Conservation (phyloP, 2,113 vertebrate genomes). For the Dendropsophus ebraccatus region DNA sequence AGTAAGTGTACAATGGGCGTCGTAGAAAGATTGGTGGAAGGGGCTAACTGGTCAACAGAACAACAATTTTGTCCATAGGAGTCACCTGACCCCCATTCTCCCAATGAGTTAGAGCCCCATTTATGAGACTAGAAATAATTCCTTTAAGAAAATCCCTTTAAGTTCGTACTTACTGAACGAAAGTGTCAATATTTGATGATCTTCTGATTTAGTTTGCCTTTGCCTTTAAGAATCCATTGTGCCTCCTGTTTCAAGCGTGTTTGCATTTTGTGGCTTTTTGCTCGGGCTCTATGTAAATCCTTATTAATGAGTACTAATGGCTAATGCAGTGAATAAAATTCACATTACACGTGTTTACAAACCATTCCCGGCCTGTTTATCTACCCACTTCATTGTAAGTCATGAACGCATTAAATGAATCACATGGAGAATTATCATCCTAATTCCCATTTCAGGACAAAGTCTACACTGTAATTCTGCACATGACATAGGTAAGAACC, state of each 20-base stretch:
- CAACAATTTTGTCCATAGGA: too few species aligned
- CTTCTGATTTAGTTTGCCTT: neutral
- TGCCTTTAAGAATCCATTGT: conserved; percentile 2
- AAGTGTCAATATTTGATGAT: neutral
- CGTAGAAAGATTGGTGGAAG: too few species aligned
- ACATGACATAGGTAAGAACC: neutral
- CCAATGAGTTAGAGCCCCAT: too few species aligned
- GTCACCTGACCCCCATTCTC: too few species aligned
- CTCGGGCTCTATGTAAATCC: conserved; percentile 22
- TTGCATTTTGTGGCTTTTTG: neutral
- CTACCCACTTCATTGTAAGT: conserved; percentile 33
- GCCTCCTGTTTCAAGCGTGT: neutral
- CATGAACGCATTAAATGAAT: conserved; percentile 39
- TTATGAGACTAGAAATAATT: too few species aligned
- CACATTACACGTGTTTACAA: conserved; percentile 43
- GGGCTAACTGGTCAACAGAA: too few species aligned
- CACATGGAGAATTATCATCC: conserved; percentile 7
- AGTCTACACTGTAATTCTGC: neutral
- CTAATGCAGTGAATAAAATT: conserved; percentile 42
- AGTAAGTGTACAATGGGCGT: too few species aligned
- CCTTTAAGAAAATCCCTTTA: too few species aligned
- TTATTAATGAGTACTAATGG: conserved; percentile 42
- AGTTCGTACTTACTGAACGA: too few species aligned
- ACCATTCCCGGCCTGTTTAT: conserved; percentile 45
- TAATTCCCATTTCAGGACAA: neutral